Conservation (phyloP, 2,113 vertebrate genomes). For the Zosterops borbonicus region DNA sequence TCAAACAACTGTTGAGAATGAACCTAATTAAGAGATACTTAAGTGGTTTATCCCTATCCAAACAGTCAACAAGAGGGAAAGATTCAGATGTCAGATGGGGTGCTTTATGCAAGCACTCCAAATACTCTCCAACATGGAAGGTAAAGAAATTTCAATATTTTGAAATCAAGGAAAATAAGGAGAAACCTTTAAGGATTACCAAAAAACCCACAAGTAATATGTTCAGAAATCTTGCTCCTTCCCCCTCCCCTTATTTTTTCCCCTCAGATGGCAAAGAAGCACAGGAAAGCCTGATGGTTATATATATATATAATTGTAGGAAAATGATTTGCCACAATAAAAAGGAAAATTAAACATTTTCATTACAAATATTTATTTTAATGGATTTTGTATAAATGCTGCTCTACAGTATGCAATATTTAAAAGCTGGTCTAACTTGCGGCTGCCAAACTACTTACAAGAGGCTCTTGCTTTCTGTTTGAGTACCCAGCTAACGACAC, state of each 20-base stretch:
- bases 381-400: not conserved
- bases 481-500: not conserved
- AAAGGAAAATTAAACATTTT: not conserved
- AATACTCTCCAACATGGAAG: not conserved
- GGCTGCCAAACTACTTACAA: not conserved
- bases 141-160: not conserved
- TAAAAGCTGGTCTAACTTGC: not conserved
- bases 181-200: not conserved
- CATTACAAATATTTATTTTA: not conserved
- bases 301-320: not conserved
- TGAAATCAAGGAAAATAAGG: not conserved
- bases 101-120: not conserved
- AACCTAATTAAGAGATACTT: not conserved
- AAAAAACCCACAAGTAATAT: not conserved
- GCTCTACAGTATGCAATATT: not conserved
- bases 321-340: not conserved
- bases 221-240: not conserved
- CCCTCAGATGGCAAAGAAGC: not conserved
- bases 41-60: not conserved
- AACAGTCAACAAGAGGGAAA: not conserved
- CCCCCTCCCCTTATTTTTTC: accelerated
- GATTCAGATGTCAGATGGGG: not conserved
- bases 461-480: not conserved
- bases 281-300: not conserved
- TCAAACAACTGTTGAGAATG: not conserved